Percentiles rank a stretch among this genome's conserved stretches.
These are phyloP conservation scores for Chlamydotis undulata DNA, from an alignment of 2,113 vertebrate species.

Conservation along the genomic window DNA sequence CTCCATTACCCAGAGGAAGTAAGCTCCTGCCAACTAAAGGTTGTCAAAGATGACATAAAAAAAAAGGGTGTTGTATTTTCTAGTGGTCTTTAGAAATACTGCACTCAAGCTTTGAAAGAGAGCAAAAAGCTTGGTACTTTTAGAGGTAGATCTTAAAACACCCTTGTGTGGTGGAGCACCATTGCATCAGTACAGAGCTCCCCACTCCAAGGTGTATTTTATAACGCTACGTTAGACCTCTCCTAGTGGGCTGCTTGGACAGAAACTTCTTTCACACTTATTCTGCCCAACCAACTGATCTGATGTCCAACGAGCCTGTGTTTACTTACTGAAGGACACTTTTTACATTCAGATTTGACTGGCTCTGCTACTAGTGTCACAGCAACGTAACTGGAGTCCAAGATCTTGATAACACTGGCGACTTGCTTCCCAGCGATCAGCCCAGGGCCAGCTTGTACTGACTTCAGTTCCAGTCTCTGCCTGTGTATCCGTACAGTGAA, in stretches of 20 bases:
- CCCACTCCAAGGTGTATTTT: not conserved
- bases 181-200: rapidly evolving
- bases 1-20: not conserved
- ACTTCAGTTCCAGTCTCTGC: slow-evolving; percentile 84
- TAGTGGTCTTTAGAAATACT: not conserved
- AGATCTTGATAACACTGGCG: slow-evolving; percentile 76
- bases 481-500: slow-evolving; percentile 67
- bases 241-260: not conserved
- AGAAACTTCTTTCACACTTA: not conserved
- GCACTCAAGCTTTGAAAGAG: not conserved
- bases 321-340: slow-evolving; percentile 87
- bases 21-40: not conserved
- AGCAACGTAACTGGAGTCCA: slow-evolving; percentile 83
- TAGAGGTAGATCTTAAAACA: not conserved
- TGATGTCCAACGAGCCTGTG: not conserved
- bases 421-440: slow-evolving; percentile 84
- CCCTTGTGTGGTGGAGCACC: not conserved
- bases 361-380: slow-evolving; percentile 82
- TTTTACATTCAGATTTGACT: slow-evolving; percentile 79
- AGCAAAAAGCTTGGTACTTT: not conserved
- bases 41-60: not conserved
- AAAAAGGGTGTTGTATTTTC: not conserved
- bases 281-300: not conserved
- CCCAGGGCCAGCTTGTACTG: slow-evolving; percentile 79
- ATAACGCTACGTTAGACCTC: not conserved